Conservation (phyloP, 1,140 invertebrate species). For the Nasonia longicornis region DNA sequence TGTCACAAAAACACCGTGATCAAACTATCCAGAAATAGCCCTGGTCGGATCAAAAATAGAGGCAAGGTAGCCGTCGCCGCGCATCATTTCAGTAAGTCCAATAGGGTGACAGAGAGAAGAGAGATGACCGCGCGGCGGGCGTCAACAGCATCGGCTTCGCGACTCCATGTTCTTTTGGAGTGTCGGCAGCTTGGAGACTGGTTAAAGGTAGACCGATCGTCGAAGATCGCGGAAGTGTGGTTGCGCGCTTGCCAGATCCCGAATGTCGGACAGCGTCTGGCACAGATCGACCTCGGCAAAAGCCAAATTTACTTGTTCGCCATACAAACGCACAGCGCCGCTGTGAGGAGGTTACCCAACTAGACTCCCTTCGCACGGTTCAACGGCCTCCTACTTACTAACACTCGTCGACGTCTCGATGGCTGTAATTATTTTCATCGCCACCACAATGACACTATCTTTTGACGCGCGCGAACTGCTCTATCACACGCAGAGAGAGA, state of each 20-base stretch:
- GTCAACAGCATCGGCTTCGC: not conserved
- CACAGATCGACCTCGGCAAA: slow-evolving; percentile 47
- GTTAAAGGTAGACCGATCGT: not conserved
- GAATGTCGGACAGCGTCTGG: slow-evolving; percentile 45
- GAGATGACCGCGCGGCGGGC: too few species aligned
- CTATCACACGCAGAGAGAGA: slow-evolving; percentile 35
- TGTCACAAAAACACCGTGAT: not conserved
- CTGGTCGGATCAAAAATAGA: slow-evolving; percentile 1
- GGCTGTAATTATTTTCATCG: slow-evolving; percentile 47
- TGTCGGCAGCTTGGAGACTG: not conserved
- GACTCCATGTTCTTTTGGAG: slow-evolving; percentile 21
- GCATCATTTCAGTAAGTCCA: slow-evolving; percentile 5
- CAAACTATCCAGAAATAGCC: not conserved
- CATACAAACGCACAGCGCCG: not conserved
- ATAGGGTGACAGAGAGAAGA: not conserved
- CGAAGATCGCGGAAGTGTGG: slow-evolving; percentile 36
- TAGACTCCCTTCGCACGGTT: slow-evolving; percentile 42
- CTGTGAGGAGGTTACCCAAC: slow-evolving; percentile 7
- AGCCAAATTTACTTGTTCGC: slow-evolving; percentile 51
- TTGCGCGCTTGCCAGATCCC: not conserved
- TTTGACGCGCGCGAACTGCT: slow-evolving; percentile 29
- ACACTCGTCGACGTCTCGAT: slow-evolving; percentile 41
- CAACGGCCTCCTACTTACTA: slow-evolving; percentile 44
- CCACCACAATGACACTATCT: slow-evolving; percentile 23
- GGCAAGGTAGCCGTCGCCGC: not conserved